Conservation (phyloP, 2,113 vertebrate genomes). For the Athene noctua region DNA sequence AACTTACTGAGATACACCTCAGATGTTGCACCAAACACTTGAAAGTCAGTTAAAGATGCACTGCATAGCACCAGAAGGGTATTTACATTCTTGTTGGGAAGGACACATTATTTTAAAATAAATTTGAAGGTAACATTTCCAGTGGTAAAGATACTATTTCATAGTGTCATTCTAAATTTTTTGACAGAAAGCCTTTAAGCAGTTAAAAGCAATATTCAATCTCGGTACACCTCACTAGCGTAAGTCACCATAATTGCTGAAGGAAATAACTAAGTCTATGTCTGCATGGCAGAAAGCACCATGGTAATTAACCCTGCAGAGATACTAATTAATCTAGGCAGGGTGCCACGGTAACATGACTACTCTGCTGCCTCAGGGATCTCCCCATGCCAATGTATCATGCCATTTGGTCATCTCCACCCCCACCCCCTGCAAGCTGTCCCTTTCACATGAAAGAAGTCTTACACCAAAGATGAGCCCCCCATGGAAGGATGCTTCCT, state of each 20-base stretch:
- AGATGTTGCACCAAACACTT: background rate
- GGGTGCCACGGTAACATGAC: background rate
- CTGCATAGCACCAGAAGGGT: background rate
- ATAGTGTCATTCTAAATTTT: background rate
- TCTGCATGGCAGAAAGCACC: background rate
- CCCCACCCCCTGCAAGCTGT: no score
- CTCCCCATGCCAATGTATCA: background rate
- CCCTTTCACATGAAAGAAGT: background rate
- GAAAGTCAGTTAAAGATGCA: background rate
- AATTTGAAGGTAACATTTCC: background rate
- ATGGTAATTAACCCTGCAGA: conserved; percentile 14
- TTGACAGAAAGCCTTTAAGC: background rate
- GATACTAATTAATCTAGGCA: conserved; percentile 16
- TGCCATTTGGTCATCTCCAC: background rate
- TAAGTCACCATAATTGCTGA: background rate
- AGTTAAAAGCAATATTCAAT: background rate
- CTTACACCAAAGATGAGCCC: background rate
- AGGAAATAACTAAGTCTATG: background rate
- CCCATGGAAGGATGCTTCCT: background rate
- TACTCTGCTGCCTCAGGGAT: background rate
- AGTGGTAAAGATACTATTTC: background rate
- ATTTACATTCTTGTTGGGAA: background rate
- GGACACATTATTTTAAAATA: background rate
- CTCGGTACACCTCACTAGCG: background rate
- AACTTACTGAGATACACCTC: background rate